Base-by-base conservation (phyloP, 2,888 invertebrate genomes). In the Synanthedon myopaeformis region DNA sequence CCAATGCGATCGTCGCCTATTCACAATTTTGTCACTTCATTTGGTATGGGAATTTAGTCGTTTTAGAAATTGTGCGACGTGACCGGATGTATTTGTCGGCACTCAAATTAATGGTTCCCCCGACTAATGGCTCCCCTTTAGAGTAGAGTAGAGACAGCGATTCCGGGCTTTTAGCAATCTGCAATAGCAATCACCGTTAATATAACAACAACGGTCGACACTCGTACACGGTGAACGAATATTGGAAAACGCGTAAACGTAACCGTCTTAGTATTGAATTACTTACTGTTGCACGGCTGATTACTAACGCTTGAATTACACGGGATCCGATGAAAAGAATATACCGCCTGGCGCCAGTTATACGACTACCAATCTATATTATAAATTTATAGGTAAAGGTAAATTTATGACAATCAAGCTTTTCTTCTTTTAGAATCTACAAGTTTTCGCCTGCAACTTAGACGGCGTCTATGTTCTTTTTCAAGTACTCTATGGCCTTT, bases 11-110 rank as follows among this genome's bases (percentile, higher is more conserved):
- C 19, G 49, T 49, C 17, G 49, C 12, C 49, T 49, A 49, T 49
- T 49, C 17, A 19, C 49, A 49, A 49, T 49, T 49, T 49, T 49
- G 49, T 49, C 49, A 49, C 49, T 49, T 49, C 49, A 49, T 49
- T 49, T 49, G 19, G 45, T 45, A 45, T 13, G 14, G 45, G 45
- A 45, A 45, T 45, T 45, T 45, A n/a, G 13, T 45, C 49, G 49
- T 49, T 49, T 49, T 49, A 49, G 49, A 49, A 35, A 17, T 49
- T 49, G 19, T 49, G 12, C 49, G 12, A 49, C 19, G 19, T 49
- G 23, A 8, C 23, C 23, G 19, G 49, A 49, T 49, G 23, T 49
- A 49, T 23, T 49, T 49, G 49, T 49, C 49, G 19, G 49, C 49
- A 49, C 49, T 49, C 49, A 49, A 49, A 49, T 23, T 49, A 49